Conservation (phyloP, 2,888 invertebrate species). For the Quadroppia sp. region DNA sequence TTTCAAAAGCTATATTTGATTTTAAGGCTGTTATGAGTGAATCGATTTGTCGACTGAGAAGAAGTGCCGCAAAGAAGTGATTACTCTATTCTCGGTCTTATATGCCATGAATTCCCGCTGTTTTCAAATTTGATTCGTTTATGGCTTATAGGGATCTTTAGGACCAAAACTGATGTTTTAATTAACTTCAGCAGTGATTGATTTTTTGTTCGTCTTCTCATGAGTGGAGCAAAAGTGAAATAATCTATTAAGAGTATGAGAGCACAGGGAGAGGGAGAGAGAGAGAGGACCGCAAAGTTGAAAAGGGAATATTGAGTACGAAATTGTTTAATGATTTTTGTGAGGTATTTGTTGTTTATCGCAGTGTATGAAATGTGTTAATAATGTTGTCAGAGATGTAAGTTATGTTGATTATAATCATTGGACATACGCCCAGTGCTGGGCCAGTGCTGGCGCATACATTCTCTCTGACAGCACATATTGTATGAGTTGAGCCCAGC, state of each 20-base stretch:
- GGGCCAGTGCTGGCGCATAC: constrained; percentile 27
- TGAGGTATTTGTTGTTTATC: constrained; percentile 30
- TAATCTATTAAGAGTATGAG: constrained; percentile 29
- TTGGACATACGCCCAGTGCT: constrained; percentile 28
- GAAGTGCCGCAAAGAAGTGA: constrained; percentile 2
- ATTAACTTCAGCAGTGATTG: constrained; percentile 32
- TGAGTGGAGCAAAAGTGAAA: constrained; percentile 28
- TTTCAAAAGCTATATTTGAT: background rate
- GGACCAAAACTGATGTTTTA: constrained; percentile 34
- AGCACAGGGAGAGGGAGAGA: constrained; percentile 8
- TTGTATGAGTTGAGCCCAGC: constrained; percentile 28
- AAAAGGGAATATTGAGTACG: background rate
- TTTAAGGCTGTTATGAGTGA: background rate
- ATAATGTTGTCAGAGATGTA: constrained; percentile 28
- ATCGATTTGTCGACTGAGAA: background rate
- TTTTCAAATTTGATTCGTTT: constrained; percentile 32
- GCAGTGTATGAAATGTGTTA: constrained; percentile 35
- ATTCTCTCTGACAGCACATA: constrained; percentile 29
- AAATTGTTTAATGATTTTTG: constrained; percentile 22
- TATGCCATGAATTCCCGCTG: constrained; percentile 14
- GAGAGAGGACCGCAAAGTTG: constrained; percentile 20
- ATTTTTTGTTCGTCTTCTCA: constrained; percentile 32
- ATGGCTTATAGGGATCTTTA: constrained; percentile 10
- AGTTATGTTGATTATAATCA: constrained; percentile 37
- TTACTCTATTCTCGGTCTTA: background rate